Percentiles rank a stretch among this genome's conserved stretches.
Evolutionary conservation across 1,140 invertebrate genomes (phyloP).

Genomic region (Magallana ariakensis): DNA sequence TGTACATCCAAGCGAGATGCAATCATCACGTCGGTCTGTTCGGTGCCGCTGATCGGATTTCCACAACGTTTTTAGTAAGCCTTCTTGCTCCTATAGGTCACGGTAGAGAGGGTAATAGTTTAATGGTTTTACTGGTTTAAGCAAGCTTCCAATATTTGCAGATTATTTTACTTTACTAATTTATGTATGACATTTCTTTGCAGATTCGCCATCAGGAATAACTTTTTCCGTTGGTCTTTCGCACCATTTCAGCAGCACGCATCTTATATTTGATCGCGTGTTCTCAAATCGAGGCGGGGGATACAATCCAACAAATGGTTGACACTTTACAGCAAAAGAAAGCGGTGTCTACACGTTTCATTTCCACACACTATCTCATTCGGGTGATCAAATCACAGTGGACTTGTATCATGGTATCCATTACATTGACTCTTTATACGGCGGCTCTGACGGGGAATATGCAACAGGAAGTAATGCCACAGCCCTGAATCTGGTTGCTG

Average conservation of each 20-base stretch:
- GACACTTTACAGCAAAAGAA: conserved; percentile 40
- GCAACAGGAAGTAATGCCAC: conserved; percentile 59
- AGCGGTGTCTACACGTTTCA: conserved; percentile 63
- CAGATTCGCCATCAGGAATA: conserved; percentile 33
- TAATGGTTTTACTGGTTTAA: too few relatives aligned
- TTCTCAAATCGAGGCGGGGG: conserved; percentile 46
- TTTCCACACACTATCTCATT: conserved; percentile 54
- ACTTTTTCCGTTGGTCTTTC: conserved; percentile 57
- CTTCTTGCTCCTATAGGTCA: conserved; percentile 33
- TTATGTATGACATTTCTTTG: not conserved
- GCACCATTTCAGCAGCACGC: not conserved
- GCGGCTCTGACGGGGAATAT: conserved; percentile 47
- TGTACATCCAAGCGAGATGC: conserved; percentile 37
- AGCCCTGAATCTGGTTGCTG: conserved; percentile 33
- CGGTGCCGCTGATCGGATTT: conserved; percentile 44
- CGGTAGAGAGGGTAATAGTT: not conserved
- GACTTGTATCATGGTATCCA: conserved; percentile 58
- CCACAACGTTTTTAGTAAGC: conserved; percentile 49
- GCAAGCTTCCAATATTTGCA: not conserved
- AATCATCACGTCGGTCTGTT: conserved; percentile 36
- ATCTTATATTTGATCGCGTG: conserved; percentile 39
- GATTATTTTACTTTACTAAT: not conserved
- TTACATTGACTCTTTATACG: conserved; percentile 60
- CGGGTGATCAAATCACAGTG: conserved; percentile 48
- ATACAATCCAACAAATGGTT: conserved; percentile 36